Percentiles rank a stretch among this genome's conserved stretches.
These are phyloP conservation scores for Spondyliosoma cantharus DNA, from an alignment of 2,797 vertebrate species.

Conservation along the genomic window DNA sequence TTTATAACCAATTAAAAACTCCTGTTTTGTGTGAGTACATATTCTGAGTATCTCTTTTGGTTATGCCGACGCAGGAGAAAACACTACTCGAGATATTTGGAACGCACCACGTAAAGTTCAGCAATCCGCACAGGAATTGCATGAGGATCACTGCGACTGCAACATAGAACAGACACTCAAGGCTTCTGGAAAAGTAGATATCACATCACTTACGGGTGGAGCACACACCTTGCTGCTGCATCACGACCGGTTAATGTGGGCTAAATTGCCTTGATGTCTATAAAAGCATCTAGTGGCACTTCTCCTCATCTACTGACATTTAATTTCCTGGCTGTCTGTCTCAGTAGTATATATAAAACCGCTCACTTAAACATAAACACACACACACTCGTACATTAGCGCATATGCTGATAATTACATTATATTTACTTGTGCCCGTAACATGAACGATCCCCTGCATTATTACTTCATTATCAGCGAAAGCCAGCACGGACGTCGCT, in stretches of 20 bases:
- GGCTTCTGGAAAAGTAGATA: conserved; percentile 40
- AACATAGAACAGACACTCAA: conserved; percentile 13
- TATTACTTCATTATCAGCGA: conserved; percentile 71
- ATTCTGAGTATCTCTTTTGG: background rate
- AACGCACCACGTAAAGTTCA: background rate
- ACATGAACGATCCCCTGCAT: conserved; percentile 50
- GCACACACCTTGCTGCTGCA: conserved; percentile 17
- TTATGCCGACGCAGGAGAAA: background rate
- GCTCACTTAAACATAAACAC: conserved; percentile 24
- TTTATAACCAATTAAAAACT: too few relatives aligned
- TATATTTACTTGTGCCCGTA: conserved; percentile 46
- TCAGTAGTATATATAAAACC: conserved; percentile 48
- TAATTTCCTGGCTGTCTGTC: conserved; percentile 68
- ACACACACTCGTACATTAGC: background rate
- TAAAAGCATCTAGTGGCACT: conserved; percentile 58
- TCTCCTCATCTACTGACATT: conserved; percentile 59
- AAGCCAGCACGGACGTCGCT: conserved; percentile 53
- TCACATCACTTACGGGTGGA: conserved; percentile 20
- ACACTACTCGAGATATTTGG: background rate
- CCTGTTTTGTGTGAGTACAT: background rate
- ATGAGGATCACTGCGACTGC: conserved; percentile 14
- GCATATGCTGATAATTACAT: conserved; percentile 44
- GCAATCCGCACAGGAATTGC: conserved; percentile 7
- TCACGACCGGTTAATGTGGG: conserved; percentile 48
- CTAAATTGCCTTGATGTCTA: conserved; percentile 59